Evolutionary conservation across 2,888 invertebrate species (phyloP).

Genomic region (Pyrochroa serraticornis): DNA sequence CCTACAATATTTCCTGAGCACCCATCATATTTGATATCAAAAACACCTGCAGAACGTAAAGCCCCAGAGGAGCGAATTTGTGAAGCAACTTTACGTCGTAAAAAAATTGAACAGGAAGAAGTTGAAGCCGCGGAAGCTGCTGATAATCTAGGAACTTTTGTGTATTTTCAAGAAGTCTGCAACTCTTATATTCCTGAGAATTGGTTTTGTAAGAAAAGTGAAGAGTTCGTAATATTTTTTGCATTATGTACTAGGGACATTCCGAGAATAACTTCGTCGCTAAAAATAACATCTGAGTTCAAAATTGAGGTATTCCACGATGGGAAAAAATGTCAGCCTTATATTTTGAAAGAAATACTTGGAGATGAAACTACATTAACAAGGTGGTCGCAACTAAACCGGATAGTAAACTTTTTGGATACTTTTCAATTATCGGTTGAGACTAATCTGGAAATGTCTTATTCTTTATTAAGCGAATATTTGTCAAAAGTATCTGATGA

Average conservation of each 20-base stretch:
- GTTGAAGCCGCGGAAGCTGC: not conserved
- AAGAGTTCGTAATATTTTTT: not conserved
- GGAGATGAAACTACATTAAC: not conserved
- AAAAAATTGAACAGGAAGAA: not conserved
- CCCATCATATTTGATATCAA: not conserved
- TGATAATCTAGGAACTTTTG: not conserved
- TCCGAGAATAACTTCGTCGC: not conserved
- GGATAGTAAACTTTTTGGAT: not conserved
- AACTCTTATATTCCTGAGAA: not conserved
- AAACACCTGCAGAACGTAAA: not conserved
- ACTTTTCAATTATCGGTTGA: not conserved
- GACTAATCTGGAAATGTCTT: not conserved
- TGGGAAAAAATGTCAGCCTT: not conserved
- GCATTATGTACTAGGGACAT: not conserved
- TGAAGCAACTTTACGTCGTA: not conserved
- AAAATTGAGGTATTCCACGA: not conserved
- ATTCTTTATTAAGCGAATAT: not conserved
- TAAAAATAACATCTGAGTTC: not conserved
- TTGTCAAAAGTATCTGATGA: not conserved
- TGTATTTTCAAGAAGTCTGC: not conserved
- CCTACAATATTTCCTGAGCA: constrained; percentile 1
- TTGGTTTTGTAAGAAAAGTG: not conserved
- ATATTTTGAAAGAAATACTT: not conserved
- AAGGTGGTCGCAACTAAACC: not conserved
- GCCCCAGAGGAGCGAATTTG: not conserved